These are phyloP conservation scores for Silurus meridionalis DNA, from an alignment of 2,113 vertebrate genomes.

Conservation along the genomic window DNA sequence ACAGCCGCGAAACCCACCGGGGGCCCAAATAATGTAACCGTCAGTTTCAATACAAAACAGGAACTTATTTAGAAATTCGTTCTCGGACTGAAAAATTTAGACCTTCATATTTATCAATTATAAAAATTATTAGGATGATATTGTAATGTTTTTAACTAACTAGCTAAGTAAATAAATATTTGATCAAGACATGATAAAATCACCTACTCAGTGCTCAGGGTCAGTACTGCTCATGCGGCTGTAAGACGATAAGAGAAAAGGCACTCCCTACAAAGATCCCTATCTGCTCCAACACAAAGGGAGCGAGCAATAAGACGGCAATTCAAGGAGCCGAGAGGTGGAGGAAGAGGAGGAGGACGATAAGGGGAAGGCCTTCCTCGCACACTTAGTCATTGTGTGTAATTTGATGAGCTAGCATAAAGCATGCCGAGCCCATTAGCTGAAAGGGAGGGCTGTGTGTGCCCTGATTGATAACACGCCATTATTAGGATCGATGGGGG, in stretches of 20 bases:
- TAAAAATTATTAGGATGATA: not conserved
- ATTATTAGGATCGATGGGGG: conserved; percentile 42
- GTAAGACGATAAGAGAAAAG: conserved; percentile 2
- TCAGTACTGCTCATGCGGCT: conserved; percentile 32
- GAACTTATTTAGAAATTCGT: not conserved
- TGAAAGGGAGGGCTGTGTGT: conserved; percentile 20
- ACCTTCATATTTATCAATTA: not conserved
- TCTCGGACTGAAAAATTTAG: no score
- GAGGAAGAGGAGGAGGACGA: not conserved
- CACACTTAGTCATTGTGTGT: conserved; percentile 31
- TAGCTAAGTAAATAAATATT: no score
- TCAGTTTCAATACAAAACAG: conserved; percentile 4
- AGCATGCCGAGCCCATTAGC: conserved; percentile 28
- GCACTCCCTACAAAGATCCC: conserved; percentile 18
- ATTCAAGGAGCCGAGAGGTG: conserved; percentile 3
- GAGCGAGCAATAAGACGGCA: conserved; percentile 31
- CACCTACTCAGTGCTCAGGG: not conserved
- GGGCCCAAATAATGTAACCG: not conserved
- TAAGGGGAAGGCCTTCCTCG: not conserved
- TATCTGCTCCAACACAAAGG: conserved; percentile 36
- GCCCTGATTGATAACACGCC: conserved; percentile 42
- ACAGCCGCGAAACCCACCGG: not conserved
- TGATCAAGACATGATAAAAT: not conserved
- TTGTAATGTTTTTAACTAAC: no score
- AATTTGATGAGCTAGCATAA: conserved; percentile 49